Evolutionary conservation across 1,140 invertebrate species (phyloP).

Genomic region (Batillaria attramentaria): DNA sequence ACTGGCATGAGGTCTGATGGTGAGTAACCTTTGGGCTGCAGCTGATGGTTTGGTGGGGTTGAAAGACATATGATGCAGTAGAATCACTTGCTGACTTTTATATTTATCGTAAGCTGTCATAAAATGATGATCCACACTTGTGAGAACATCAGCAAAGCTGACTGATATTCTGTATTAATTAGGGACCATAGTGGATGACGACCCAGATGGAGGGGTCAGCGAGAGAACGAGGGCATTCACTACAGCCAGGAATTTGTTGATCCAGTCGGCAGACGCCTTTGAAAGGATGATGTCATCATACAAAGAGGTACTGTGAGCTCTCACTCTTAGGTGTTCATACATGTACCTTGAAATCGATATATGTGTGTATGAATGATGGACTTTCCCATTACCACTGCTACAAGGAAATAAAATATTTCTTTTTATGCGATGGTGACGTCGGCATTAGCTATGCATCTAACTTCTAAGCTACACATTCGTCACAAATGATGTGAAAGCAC

Average conservation of each 20-base stretch:
- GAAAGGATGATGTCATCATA: slow-evolving; percentile 98
- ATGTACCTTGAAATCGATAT: not conserved
- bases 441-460: not conserved
- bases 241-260: slow-evolving; percentile 93
- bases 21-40: slow-evolving; percentile 48
- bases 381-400: too few relatives aligned
- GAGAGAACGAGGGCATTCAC: slow-evolving; percentile 89
- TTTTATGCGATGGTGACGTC: not conserved
- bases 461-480: too few relatives aligned
- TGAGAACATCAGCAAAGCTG: not conserved
- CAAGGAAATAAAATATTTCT: too few relatives aligned
- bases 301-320: slow-evolving; percentile 86
- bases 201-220: slow-evolving; percentile 81
- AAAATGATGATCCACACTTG: not conserved
- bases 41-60: not conserved
- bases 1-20: slow-evolving; percentile 72
- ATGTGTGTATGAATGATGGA: too few relatives aligned
- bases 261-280: slow-evolving; percentile 95
- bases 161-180: not conserved
- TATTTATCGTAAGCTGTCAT: not conserved
- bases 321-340: too few relatives aligned
- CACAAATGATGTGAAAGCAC: too few relatives aligned
- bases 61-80: not conserved
- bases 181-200: slow-evolving; percentile 67
- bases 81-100: too few relatives aligned